Conservation (phyloP, 2,888 invertebrate genomes). For the Eudasyphora cyanicolor region DNA sequence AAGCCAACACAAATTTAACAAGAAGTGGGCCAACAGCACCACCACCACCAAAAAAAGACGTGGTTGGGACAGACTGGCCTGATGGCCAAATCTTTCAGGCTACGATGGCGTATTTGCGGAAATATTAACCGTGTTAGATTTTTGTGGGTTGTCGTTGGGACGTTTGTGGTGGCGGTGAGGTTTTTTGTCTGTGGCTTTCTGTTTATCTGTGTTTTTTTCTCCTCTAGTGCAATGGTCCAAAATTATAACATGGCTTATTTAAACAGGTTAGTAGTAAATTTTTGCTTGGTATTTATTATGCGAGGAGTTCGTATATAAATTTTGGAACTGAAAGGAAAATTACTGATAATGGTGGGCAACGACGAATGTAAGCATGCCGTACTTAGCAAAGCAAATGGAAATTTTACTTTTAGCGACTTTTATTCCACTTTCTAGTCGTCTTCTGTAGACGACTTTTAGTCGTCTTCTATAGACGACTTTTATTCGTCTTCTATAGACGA, state of each 20-base stretch:
- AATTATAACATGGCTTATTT: constrained; percentile 59
- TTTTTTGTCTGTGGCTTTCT: neutral
- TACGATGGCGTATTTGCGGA: neutral
- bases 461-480: too few relatives aligned
- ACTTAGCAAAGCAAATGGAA: neutral
- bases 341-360: neutral
- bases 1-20: constrained; percentile 48
- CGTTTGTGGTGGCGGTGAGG: neutral
- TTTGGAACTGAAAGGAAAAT: constrained; percentile 21
- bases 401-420: too few relatives aligned
- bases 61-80: constrained; percentile 23
- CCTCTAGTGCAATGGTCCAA: constrained; percentile 25
- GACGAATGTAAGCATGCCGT: neutral
- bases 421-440: too few relatives aligned
- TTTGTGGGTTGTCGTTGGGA: constrained; percentile 1
- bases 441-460: too few relatives aligned
- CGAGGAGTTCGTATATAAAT: neutral
- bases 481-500: too few relatives aligned
- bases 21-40: constrained; percentile 56
- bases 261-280: constrained; percentile 62
- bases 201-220: neutral
- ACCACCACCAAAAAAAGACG: constrained; percentile 29
- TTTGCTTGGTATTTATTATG: constrained; percentile 10
- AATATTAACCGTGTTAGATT: neutral
- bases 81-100: neutral